A percentile compares a stretch with the other conserved stretches of the same genome.
Conservation (phyloP, 2,888 invertebrate species). For the Halictus ligatus region DNA sequence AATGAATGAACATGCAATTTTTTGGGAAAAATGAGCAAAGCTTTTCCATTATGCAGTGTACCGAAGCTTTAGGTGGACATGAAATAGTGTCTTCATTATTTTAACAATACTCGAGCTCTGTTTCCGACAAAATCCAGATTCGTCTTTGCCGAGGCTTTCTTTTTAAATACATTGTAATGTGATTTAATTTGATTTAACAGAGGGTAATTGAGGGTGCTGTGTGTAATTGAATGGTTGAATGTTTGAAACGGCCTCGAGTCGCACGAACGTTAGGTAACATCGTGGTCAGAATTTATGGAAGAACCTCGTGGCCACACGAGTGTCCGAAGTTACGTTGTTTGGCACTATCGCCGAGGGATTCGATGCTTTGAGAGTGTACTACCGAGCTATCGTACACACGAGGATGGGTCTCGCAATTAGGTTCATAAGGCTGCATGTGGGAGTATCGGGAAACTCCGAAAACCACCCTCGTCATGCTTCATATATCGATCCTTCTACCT, state of each 20-base stretch:
- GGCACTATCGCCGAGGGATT: slow-evolving; percentile 52
- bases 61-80: neutral
- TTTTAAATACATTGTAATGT: neutral
- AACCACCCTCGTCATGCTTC: slow-evolving; percentile 66
- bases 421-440: slow-evolving; percentile 57
- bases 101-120: neutral
- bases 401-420: slow-evolving; percentile 63
- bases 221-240: neutral
- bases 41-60: neutral
- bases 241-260: neutral
- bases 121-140: neutral
- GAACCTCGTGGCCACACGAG: slow-evolving; percentile 22
- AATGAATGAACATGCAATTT: no score
- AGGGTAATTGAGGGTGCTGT: neutral
- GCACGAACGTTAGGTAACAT: neutral
- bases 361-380: slow-evolving; percentile 56
- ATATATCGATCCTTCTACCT: slow-evolving; percentile 50
- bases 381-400: slow-evolving; percentile 46
- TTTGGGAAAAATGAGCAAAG: neutral
- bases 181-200: neutral
- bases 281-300: neutral
- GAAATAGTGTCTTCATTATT: neutral
- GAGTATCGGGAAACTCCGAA: slow-evolving; percentile 72
- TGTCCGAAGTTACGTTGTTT: slow-evolving; percentile 55
- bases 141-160: neutral